Percentiles rank a stretch among this genome's conserved stretches.
These are phyloP conservation scores for Toxotes chatareus DNA, from an alignment of 2,113 vertebrate species.

Conservation along the genomic window DNA sequence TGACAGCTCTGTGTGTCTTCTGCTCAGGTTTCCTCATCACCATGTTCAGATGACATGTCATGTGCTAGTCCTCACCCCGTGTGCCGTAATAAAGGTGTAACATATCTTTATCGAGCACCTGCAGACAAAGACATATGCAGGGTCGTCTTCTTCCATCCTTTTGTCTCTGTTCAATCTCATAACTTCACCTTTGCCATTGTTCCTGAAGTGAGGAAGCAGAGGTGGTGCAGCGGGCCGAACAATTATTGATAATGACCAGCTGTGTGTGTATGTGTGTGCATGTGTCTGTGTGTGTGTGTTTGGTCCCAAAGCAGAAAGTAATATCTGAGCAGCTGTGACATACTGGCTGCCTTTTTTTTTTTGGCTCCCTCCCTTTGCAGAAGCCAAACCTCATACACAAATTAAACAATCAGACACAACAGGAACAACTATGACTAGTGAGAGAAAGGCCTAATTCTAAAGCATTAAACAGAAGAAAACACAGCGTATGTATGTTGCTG, in stretches of 20 bases:
- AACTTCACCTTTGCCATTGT: constrained; percentile 15
- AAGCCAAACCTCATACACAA: neutral
- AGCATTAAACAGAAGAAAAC: neutral
- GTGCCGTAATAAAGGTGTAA: neutral
- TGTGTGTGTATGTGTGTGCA: constrained; percentile 21
- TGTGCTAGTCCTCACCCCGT: neutral
- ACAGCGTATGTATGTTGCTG: neutral
- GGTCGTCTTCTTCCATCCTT: constrained; percentile 3
- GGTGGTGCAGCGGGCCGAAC: constrained; percentile 42
- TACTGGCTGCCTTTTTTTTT: neutral
- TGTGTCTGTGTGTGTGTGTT: constrained; percentile 20
- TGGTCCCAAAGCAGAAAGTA: constrained; percentile 29
- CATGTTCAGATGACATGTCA: constrained; percentile 2
- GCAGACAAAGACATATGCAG: constrained; percentile 12
- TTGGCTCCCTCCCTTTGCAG: neutral
- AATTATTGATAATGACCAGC: constrained; percentile 30
- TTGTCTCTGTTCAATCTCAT: constrained; percentile 21
- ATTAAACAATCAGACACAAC: neutral
- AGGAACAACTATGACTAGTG: neutral
- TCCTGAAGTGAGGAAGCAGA: constrained; percentile 24
- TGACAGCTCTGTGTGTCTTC: neutral
- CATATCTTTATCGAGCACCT: neutral
- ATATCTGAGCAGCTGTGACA: constrained; percentile 29
- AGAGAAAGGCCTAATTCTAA: neutral
- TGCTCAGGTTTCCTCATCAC: neutral